Conservation (phyloP, 1,140 invertebrate species). For the Formica exsecta region DNA sequence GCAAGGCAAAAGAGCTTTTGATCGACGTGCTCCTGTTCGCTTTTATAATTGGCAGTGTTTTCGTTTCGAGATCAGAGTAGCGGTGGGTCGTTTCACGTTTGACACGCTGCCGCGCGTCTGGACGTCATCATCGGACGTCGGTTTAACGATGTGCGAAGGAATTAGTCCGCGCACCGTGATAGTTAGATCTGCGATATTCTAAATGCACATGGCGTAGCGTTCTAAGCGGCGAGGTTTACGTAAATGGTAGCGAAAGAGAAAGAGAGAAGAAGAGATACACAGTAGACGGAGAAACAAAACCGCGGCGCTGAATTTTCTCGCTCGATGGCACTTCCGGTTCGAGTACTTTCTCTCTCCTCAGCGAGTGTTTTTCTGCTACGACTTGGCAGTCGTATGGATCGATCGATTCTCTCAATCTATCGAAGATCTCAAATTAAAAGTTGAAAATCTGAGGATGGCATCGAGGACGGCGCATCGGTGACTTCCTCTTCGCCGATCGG, state of each 20-base stretch:
- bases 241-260: constrained; percentile 1
- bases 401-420: constrained; percentile 4
- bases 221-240: constrained; percentile 10
- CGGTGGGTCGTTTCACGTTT: not conserved
- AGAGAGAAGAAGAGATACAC: not conserved
- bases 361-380: constrained; percentile 30
- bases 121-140: not conserved
- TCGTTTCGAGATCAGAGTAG: constrained; percentile 55
- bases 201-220: constrained; percentile 35
- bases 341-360: constrained; percentile 72
- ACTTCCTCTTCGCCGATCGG: not conserved
- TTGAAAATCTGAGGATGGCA: not conserved
- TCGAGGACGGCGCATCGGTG: too few relatives aligned
- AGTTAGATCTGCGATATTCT: constrained; percentile 12
- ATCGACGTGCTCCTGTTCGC: constrained; percentile 15
- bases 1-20: constrained; percentile 8
- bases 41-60: constrained; percentile 66
- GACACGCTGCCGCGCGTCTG: not conserved
- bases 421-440: not conserved
- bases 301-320: constrained; percentile 67
- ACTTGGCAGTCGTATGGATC: not conserved
- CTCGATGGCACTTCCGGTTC: constrained; percentile 74
- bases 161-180: not conserved
- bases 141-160: not conserved
- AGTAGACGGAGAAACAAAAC: constrained; percentile 51